Conservation (phyloP, 2,888 invertebrate genomes). For the Dryococelus australis region DNA sequence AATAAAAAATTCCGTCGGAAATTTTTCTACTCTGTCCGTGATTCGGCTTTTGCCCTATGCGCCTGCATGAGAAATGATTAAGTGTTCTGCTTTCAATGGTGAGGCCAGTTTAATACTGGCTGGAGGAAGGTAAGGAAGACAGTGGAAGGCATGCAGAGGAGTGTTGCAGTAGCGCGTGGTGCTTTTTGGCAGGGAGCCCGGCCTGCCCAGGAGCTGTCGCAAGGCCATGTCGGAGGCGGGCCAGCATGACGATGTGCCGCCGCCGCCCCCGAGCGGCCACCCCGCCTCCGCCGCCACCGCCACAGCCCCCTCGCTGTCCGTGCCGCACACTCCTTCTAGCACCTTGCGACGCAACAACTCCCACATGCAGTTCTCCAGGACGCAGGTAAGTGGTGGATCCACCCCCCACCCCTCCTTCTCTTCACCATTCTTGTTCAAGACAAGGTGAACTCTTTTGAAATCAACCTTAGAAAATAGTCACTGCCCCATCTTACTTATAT, state of each 20-base stretch:
- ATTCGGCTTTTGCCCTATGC: too few species aligned
- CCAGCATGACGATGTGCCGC: conserved; percentile 25
- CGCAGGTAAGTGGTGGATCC: conserved; percentile 40
- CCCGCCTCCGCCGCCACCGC: conserved; percentile 24
- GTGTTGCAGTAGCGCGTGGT: background rate
- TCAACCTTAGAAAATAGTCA: too few species aligned
- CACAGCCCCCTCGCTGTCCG: conserved; percentile 36
- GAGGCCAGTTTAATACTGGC: too few species aligned
- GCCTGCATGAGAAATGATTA: too few species aligned
- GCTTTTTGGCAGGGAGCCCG: background rate
- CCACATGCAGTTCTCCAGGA: conserved; percentile 38
- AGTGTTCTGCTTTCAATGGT: too few species aligned
- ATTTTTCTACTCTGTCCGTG: too few species aligned
- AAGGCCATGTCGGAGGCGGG: conserved; percentile 43
- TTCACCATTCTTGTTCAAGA: too few species aligned
- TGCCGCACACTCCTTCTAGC: conserved; percentile 40
- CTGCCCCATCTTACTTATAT: too few species aligned
- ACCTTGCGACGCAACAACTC: conserved; percentile 41
- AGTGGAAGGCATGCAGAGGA: background rate
- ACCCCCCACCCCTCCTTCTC: too few species aligned
- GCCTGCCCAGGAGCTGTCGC: conserved; percentile 28
- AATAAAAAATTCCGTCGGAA: too few species aligned
- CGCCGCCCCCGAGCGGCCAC: conserved; percentile 26
- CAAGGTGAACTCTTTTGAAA: too few species aligned
- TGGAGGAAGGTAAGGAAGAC: too few species aligned